A percentile compares a stretch with the other conserved stretches of the same genome.
These are phyloP conservation scores for Neoaliturus tenellus DNA, from an alignment of 2,888 invertebrate genomes.

Conservation along the genomic window DNA sequence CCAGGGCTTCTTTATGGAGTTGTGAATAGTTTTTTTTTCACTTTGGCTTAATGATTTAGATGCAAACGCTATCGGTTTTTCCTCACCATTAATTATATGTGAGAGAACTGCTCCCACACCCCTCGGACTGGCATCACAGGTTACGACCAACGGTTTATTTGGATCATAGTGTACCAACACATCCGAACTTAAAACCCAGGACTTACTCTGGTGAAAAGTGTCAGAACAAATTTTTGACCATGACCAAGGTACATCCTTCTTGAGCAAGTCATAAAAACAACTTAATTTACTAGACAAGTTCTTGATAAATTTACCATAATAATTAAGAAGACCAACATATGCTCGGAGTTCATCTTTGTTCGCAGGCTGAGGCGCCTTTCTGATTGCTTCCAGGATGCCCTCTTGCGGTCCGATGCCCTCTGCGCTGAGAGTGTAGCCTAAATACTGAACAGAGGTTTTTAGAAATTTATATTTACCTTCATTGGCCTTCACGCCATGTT, in stretches of 20 bases:
- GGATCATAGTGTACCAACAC: constrained; percentile 58
- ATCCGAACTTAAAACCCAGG: constrained; percentile 4
- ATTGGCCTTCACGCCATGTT: constrained; percentile 65
- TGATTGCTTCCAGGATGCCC: constrained; percentile 52
- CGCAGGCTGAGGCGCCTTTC: constrained; percentile 32
- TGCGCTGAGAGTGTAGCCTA: constrained; percentile 62
- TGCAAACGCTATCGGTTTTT: constrained; percentile 26
- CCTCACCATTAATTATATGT: constrained; percentile 37
- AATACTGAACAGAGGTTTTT: constrained; percentile 63
- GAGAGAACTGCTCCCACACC: constrained; percentile 60
- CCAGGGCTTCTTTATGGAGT: constrained; percentile 44
- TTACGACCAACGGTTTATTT: constrained; percentile 45
- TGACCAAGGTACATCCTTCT: constrained; percentile 5
- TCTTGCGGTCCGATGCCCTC: constrained; percentile 48
- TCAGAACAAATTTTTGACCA: constrained; percentile 40
- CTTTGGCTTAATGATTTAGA: constrained; percentile 1
- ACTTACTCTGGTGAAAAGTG: constrained; percentile 31
- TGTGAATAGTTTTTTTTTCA: constrained; percentile 39
- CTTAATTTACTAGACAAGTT: constrained; percentile 27
- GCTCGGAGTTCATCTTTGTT: constrained; percentile 56
- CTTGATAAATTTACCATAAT: constrained; percentile 34
- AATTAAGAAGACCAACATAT: constrained; percentile 44
- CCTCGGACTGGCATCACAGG: constrained; percentile 59
- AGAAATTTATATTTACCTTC: constrained; percentile 65
- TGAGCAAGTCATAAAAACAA: constrained; percentile 40